phyloP scores from a whole-genome alignment of 2,113 vertebrate species.

The Xerus inauris region DNA sequence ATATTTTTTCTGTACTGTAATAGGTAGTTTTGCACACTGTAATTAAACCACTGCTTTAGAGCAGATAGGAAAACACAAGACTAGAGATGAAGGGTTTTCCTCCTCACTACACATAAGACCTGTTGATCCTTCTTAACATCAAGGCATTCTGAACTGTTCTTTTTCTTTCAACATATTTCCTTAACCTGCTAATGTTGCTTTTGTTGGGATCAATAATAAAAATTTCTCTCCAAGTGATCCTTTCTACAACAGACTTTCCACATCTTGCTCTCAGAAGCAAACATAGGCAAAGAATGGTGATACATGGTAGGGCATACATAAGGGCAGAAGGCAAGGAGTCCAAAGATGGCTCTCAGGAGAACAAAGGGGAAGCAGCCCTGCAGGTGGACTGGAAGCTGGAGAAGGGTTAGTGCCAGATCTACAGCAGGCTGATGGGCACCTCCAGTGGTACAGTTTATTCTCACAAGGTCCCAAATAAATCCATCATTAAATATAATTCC shows the following conservation, averaged over 20 bases:
- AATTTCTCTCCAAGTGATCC: background rate
- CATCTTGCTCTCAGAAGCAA: background rate
- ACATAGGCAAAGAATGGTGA: background rate
- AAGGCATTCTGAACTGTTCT: background rate
- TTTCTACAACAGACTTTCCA: background rate
- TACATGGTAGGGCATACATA: rapidly evolving
- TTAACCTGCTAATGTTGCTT: background rate
- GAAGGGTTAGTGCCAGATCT: background rate
- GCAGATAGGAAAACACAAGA: background rate
- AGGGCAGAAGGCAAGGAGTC: background rate
- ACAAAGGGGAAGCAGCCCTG: background rate
- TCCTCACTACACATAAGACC: background rate
- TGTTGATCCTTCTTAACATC: background rate
- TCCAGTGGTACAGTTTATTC: background rate
- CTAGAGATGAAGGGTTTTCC: background rate
- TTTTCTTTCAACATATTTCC: background rate
- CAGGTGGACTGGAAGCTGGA: rapidly evolving
- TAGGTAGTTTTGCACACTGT: background rate
- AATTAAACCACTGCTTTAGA: background rate
- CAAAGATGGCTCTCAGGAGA: background rate
- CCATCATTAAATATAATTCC: background rate
- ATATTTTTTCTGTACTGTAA: background rate
- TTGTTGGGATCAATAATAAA: background rate
- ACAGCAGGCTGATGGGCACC: background rate
- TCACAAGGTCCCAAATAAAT: background rate